Conservation (phyloP, 2,888 invertebrate species). For the Drosophila nigricruria region DNA sequence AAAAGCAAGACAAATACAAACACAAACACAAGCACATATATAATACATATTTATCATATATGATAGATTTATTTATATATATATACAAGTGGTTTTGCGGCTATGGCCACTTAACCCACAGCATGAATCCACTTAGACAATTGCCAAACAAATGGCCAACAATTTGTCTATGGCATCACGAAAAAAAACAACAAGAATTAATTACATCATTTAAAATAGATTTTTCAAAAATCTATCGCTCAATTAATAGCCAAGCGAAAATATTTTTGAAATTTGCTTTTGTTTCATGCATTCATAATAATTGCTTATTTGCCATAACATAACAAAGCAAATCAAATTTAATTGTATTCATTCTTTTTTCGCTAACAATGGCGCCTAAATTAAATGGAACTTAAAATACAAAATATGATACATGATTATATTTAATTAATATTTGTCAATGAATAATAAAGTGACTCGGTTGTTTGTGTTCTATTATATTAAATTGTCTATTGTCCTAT, state of each 20-base stretch:
- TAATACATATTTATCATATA: background rate
- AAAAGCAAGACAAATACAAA: slow-evolving; percentile 5
- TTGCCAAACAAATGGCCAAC: slow-evolving; percentile 54
- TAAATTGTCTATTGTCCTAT: background rate
- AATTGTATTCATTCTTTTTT: background rate
- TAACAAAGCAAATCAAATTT: slow-evolving; percentile 6
- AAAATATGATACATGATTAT: no score
- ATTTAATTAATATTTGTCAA: background rate
- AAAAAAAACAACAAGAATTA: slow-evolving; percentile 45
- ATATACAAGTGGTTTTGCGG: slow-evolving; percentile 6
- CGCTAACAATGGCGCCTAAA: background rate
- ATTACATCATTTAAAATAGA: slow-evolving; percentile 66
- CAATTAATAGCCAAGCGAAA: slow-evolving; percentile 11
- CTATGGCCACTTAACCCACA: slow-evolving; percentile 38
- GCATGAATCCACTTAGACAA: slow-evolving; percentile 15
- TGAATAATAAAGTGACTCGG: no score
- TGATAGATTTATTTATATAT: background rate
- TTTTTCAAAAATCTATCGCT: slow-evolving; percentile 25
- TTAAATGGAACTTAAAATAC: background rate
- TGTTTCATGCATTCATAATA: slow-evolving; percentile 1
- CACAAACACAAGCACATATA: background rate
- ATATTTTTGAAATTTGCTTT: background rate
- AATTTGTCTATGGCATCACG: slow-evolving; percentile 33
- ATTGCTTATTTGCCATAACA: background rate
- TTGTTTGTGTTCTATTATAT: background rate